These are phyloP conservation scores for Drosophila nr. perissopoda DNA, from an alignment of 2,888 invertebrate genomes.

Conservation along the genomic window DNA sequence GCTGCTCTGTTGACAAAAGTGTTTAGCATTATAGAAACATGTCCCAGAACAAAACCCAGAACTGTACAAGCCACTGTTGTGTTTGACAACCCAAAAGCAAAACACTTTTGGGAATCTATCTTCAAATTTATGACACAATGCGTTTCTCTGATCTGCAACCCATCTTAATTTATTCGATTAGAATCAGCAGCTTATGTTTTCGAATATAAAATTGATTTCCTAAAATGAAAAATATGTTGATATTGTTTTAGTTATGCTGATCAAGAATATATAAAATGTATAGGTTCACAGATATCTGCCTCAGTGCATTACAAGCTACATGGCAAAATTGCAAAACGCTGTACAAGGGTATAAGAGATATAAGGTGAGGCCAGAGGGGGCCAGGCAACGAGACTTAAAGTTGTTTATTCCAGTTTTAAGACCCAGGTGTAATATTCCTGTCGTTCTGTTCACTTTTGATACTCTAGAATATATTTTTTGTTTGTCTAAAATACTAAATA, in stretches of 20 bases:
- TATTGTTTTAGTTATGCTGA: neutral
- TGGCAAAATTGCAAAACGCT: neutral
- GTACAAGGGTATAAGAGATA: neutral
- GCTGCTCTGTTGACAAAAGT: conserved; percentile 58
- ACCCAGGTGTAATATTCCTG: neutral
- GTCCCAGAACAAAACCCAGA: conserved; percentile 29
- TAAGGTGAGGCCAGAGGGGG: neutral
- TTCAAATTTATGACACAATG: neutral
- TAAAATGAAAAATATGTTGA: neutral
- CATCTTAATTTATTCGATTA: neutral
- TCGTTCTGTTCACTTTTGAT: neutral
- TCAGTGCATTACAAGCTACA: neutral
- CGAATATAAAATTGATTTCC: neutral
- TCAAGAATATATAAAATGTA: neutral
- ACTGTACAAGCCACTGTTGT: neutral
- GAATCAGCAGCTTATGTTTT: neutral
- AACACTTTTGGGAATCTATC: neutral
- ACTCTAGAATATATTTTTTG: neutral
- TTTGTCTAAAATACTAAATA: neutral
- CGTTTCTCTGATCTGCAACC: neutral
- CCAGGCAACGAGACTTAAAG: neutral
- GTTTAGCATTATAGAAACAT: conserved; percentile 45
- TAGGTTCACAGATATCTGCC: neutral
- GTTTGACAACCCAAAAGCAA: neutral
- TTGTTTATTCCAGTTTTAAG: neutral